A percentile compares a stretch with the other conserved stretches of the same genome.
Evolutionary conservation across 2,797 vertebrate species (phyloP).

Genomic region (Eidolon dupreanum): DNA sequence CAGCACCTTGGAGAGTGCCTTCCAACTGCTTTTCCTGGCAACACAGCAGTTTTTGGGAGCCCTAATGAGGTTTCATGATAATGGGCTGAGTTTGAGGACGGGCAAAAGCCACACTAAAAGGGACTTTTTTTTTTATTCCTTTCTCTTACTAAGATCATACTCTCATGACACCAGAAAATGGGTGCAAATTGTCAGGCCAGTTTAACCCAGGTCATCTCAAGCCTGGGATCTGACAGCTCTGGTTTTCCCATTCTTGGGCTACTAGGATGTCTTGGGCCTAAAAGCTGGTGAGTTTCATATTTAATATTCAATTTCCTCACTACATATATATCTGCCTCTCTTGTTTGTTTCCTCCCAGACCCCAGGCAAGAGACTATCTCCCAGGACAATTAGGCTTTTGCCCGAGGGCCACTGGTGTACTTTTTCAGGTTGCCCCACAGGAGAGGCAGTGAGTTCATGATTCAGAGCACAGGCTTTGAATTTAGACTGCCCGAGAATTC

Average conservation of each 20-base stretch:
- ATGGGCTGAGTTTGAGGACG: not conserved
- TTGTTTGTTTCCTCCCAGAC: not conserved
- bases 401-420: not conserved
- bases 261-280: not conserved
- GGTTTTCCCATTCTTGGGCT: not conserved
- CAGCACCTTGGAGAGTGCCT: conserved; percentile 27
- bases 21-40: fast-evolving
- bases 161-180: conserved; percentile 8
- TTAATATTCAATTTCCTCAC: not conserved
- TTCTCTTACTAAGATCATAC: not conserved
- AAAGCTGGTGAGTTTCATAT: not conserved
- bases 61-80: not conserved
- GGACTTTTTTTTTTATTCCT: not conserved
- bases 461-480: not conserved
- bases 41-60: not conserved
- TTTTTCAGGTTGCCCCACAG: not conserved
- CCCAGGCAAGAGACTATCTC: not conserved
- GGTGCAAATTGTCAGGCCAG: not conserved
- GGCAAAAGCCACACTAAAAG: not conserved
- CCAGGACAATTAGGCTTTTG: not conserved
- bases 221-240: not conserved
- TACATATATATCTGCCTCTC: not conserved
- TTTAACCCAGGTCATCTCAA: not conserved
- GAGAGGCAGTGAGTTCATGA: not conserved
- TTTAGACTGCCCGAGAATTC: not conserved